Conservation (phyloP, 2,888 invertebrate species). For the Drosophila lutescens region DNA sequence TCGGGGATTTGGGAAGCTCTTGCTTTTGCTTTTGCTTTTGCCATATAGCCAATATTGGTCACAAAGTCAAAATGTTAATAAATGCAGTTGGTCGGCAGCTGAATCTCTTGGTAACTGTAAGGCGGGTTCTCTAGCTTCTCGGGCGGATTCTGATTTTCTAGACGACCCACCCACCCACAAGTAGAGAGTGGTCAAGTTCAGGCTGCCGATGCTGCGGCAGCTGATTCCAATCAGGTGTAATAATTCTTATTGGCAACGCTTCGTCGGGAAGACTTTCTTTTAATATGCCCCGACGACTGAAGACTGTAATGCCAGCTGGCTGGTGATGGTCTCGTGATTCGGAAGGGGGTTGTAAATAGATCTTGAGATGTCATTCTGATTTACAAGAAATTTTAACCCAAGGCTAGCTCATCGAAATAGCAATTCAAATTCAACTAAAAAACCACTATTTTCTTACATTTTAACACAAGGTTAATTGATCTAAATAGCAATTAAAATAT, state of each 20-base stretch:
- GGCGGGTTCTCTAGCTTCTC: constrained; percentile 26
- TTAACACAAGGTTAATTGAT: too few relatives aligned
- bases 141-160: constrained; percentile 37
- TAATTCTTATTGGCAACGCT: constrained; percentile 84
- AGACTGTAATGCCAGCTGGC: constrained; percentile 16
- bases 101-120: constrained; percentile 31
- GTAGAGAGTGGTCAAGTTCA: constrained; percentile 82
- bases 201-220: constrained; percentile 57
- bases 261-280: constrained; percentile 65
- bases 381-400: too few relatives aligned
- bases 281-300: constrained; percentile 60
- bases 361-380: too few relatives aligned
- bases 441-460: too few relatives aligned
- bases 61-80: constrained; percentile 81
- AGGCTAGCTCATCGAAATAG: too few relatives aligned
- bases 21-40: constrained; percentile 31
- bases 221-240: constrained; percentile 85
- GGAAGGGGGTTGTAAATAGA: background rate
- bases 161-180: constrained; percentile 71
- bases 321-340: constrained; percentile 21
- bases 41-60: constrained; percentile 64
- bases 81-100: constrained; percentile 54
- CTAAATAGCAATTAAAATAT: too few relatives aligned
- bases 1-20: constrained; percentile 30
- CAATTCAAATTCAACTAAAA: too few relatives aligned